These are phyloP conservation scores for Sterrhoptilus dennistouni DNA, from an alignment of 2,113 vertebrate species.

Conservation along the genomic window DNA sequence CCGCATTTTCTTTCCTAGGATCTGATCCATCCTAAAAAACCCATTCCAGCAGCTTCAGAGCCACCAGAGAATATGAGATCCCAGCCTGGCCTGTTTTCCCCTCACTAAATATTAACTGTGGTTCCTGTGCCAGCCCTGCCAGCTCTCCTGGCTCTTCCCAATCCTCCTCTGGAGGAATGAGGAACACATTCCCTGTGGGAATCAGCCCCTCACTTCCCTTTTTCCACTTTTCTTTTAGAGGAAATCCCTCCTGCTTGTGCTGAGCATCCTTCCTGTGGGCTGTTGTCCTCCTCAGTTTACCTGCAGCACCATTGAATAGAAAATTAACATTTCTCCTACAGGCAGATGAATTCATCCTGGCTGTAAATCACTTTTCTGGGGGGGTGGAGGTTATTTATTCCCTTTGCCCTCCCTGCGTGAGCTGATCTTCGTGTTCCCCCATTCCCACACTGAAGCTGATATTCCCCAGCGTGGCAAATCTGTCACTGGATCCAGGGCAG, in stretches of 20 bases:
- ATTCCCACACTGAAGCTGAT: constrained; percentile 1
- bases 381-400: not conserved
- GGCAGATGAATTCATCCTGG: not conserved
- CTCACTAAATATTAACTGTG: rapidly evolving
- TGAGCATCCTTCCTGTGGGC: not conserved
- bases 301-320: not conserved
- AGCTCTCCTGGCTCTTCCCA: not conserved
- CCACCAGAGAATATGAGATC: not conserved
- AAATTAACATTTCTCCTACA: not conserved
- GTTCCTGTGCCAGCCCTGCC: not conserved
- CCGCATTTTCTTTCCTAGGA: not conserved
- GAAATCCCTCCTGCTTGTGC: not conserved
- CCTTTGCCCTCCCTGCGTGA: not conserved
- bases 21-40: not conserved
- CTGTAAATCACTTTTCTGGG: not conserved
- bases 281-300: not conserved
- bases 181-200: not conserved
- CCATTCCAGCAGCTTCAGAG: not conserved
- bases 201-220: not conserved
- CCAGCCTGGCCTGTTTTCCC: not conserved
- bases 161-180: not conserved
- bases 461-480: not conserved
- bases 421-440: not conserved
- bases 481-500: constrained; percentile 18
- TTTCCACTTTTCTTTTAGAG: not conserved